Base-by-base conservation (phyloP, 2,888 invertebrate species). In the Diarsia dahlii region DNA sequence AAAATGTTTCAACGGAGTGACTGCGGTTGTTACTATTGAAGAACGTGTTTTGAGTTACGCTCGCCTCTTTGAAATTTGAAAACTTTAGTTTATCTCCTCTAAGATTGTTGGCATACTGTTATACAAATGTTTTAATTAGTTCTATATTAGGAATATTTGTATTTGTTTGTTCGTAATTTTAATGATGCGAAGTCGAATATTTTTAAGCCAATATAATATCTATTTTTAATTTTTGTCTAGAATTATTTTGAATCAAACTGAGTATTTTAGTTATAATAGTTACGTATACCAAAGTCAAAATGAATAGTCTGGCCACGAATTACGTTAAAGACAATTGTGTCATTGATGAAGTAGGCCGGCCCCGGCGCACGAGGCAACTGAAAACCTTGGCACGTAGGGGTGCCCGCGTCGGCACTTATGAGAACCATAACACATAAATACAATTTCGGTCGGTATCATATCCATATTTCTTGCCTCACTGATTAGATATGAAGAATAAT, bases 401-500 rank as follows among this genome's bases (percentile, higher is more conserved):
- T 78, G 80, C 82, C 69, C 81, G 77, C 72, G 68, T 74, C 74
- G 69, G 71, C 88, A 82, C 88, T 87, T 84, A 86, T 82, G 84
- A 81, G 85, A 88, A 90, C 89, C 90, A 89, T 88, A 90, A 89
- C 90, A 87, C 92, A 91, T 93, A 91, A 91, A 93, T 93, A 92
- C 88, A 88, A 90, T 87, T 88, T 82, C 77, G 86, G 91, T 89
- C 88, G 89, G 88, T 90, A 90, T 90, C 90, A 90, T 91, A 91
- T 91, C 92, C 92, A 95, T 95, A 94, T 94, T 93, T 94, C 94
- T 92, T 90, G 90, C 87, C 90, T 87, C 90, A 89, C 93, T 95
- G 95, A 95, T 95, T 95, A 95, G 95, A 95, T 95, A 95, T 93
- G 94, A 92, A 92, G 92, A 94, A 94, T 94, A 94, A 95, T 95